Evolutionary conservation across 2,797 vertebrate species (phyloP).

Genomic region (Halcyon leucocephala): DNA sequence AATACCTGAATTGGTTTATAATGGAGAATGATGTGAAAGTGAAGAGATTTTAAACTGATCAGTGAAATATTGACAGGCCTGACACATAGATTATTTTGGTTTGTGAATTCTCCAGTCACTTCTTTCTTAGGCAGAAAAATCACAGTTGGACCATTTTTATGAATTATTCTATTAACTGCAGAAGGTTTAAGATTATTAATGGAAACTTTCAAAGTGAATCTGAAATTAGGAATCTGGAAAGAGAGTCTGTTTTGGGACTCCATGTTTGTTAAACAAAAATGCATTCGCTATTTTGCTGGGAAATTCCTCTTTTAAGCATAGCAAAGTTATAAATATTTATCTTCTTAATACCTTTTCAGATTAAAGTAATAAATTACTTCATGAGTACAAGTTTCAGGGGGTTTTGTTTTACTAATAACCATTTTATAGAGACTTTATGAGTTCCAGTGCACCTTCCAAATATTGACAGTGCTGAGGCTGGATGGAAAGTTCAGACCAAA

Average conservation of each 20-base stretch:
- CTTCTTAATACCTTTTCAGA: not conserved
- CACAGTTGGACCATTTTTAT: not conserved
- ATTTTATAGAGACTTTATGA: slow-evolving; percentile 70
- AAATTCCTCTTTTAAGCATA: not conserved
- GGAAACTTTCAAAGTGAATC: not conserved
- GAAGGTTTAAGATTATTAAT: not conserved
- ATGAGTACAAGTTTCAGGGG: slow-evolving; percentile 17
- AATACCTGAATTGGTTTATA: not conserved
- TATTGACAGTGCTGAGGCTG: slow-evolving; percentile 68
- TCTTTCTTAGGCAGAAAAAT: not conserved
- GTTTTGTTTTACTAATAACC: slow-evolving; percentile 4
- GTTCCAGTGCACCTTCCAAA: slow-evolving; percentile 63
- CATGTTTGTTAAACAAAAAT: not conserved
- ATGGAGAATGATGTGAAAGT: not conserved
- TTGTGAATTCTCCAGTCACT: not conserved
- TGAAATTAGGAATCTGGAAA: not conserved
- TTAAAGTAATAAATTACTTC: slow-evolving; percentile 2
- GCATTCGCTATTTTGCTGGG: not conserved
- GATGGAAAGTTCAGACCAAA: slow-evolving; percentile 77
- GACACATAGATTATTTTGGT: not conserved
- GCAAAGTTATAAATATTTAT: not conserved
- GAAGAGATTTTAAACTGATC: not conserved
- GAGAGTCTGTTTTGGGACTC: not conserved
- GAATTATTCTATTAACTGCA: not conserved
- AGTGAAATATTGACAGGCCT: not conserved